These are phyloP conservation scores for Branchinecta lynchi DNA, from an alignment of 1,140 invertebrate genomes.

Conservation along the genomic window DNA sequence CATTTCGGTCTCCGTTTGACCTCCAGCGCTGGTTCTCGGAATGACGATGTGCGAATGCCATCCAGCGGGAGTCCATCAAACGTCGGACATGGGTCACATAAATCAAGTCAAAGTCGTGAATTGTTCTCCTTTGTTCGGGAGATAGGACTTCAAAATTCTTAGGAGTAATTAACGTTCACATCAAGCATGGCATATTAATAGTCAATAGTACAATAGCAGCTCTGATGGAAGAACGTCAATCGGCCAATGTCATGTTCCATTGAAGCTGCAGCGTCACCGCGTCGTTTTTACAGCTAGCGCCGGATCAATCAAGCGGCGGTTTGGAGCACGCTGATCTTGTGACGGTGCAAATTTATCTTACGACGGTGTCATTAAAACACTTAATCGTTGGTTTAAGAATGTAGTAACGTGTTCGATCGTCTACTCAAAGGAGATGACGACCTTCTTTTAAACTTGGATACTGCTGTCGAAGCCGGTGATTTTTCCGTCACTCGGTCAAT, in stretches of 20 bases:
- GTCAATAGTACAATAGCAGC: neutral
- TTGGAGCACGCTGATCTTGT: neutral
- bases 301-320: neutral
- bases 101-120: conserved; percentile 8
- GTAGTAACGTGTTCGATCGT: no score
- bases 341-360: no score
- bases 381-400: no score
- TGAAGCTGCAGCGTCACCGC: conserved; percentile 4
- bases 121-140: conserved; percentile 7
- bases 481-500: no score
- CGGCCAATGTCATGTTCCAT: neutral
- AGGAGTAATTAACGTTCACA: conserved; percentile 2
- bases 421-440: no score
- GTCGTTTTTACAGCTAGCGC: neutral
- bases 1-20: neutral
- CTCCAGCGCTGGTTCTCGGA: neutral
- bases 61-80: conserved; percentile 5
- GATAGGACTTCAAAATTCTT: conserved; percentile 6
- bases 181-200: conserved; percentile 11
- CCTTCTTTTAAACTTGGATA: no score
- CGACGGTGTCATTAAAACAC: no score
- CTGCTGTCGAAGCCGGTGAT: no score
- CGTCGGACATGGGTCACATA: conserved; percentile 2
- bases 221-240: neutral
- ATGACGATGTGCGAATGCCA: neutral